These are phyloP conservation scores for Zaprionus kolodkinae DNA, from an alignment of 1,140 invertebrate genomes.

Conservation along the genomic window DNA sequence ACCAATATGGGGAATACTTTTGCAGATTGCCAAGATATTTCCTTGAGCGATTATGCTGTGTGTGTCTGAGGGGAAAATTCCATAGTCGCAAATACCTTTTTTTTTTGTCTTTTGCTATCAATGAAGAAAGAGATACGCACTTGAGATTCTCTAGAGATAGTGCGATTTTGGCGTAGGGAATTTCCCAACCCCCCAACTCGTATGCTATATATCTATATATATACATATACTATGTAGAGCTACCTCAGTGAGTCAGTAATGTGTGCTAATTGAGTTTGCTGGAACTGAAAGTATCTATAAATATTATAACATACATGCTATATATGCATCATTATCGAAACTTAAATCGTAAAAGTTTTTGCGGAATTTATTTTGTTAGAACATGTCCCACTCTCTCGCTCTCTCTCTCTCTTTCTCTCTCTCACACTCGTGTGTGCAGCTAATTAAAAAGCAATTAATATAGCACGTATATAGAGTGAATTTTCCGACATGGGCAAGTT, in stretches of 20 bases:
- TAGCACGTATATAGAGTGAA: constrained; percentile 16
- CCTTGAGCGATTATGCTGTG: background rate
- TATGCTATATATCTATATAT: background rate
- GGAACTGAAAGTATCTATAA: background rate
- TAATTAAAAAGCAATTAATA: constrained; percentile 74
- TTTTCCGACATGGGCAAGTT: constrained; percentile 28
- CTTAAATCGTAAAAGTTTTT: constrained; percentile 14
- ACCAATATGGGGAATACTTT: background rate
- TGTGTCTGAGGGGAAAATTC: background rate
- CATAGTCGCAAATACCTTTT: background rate
- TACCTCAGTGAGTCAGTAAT: background rate
- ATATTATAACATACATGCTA: background rate
- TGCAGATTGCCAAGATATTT: constrained; percentile 1
- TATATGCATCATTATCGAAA: constrained; percentile 13
- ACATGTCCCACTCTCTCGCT: constrained; percentile 3
- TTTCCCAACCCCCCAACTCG: background rate
- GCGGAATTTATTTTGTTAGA: background rate
- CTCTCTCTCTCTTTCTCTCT: background rate
- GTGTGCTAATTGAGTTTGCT: background rate
- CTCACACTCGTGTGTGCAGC: constrained; percentile 20
- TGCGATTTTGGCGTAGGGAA: background rate
- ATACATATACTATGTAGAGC: too few relatives aligned
- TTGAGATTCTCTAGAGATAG: background rate
- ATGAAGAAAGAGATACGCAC: background rate
- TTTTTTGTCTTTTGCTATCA: background rate